These are phyloP conservation scores for Astropecten irregularis DNA, from an alignment of 53 echinoderm and acorn worm genomes.

Conservation along the genomic window DNA sequence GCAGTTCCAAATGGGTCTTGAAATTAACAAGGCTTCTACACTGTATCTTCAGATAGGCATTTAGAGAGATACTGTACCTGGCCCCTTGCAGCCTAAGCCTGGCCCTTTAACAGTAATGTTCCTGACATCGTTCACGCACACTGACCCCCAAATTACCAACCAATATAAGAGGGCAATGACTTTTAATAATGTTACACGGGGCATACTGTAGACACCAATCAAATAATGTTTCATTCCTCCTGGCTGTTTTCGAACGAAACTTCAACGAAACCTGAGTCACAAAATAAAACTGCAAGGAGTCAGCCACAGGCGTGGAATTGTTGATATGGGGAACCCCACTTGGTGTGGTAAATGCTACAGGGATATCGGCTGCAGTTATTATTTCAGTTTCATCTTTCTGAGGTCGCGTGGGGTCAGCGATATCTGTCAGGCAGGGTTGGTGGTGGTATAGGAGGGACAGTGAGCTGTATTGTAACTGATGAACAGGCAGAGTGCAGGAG, in stretches of 20 bases:
- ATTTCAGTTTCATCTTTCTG: constrained; percentile 48
- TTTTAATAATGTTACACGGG: not conserved
- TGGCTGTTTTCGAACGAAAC: not conserved
- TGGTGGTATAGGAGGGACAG: not conserved
- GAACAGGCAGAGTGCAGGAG: too few species aligned
- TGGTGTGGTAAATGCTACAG: not conserved
- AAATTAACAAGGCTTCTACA: too few species aligned
- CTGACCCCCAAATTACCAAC: not conserved
- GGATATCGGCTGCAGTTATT: not conserved
- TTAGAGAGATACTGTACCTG: too few species aligned
- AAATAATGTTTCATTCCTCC: not conserved
- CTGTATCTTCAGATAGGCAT: too few species aligned
- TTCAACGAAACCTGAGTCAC: not conserved
- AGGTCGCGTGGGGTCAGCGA: not conserved
- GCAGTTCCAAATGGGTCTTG: too few species aligned
- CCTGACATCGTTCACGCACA: not conserved
- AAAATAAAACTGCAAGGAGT: not conserved
- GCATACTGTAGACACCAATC: not conserved
- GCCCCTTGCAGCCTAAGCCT: too few species aligned
- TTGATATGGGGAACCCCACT: not conserved
- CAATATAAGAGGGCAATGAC: not conserved
- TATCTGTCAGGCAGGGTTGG: constrained; percentile 21
- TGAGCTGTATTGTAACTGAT: constrained; percentile 1
- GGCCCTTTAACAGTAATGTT: not conserved
- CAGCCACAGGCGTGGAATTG: too few species aligned